Percentiles rank a stretch among this genome's conserved stretches.
phyloP scores from a whole-genome alignment of 2,888 invertebrate species.

The Mesorhabditis sp. region DNA sequence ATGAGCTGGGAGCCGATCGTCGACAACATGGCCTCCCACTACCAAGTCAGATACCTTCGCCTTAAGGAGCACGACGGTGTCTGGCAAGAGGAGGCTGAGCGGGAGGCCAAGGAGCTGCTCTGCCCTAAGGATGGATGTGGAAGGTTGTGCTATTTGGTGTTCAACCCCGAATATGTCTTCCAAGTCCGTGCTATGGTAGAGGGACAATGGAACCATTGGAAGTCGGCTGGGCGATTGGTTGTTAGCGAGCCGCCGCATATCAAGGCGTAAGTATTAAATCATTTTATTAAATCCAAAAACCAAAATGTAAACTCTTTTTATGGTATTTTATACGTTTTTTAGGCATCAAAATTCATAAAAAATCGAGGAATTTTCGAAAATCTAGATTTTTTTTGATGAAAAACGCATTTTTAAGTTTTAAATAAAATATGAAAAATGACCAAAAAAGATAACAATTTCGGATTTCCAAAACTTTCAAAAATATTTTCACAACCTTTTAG shows the following conservation, averaged over 20 bases:
- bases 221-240: conserved; percentile 36
- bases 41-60: conserved; percentile 53
- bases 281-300: background rate
- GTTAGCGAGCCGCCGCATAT: background rate
- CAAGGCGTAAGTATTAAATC: background rate
- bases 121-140: conserved; percentile 51
- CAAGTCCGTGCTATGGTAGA: conserved; percentile 56
- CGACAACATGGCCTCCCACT: conserved; percentile 49
- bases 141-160: conserved; percentile 57
- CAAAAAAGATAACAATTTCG: too few species aligned
- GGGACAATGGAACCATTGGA: conserved; percentile 56
- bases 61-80: conserved; percentile 41
- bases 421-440: too few species aligned
- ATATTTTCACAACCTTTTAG: too few species aligned
- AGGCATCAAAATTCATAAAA: too few species aligned
- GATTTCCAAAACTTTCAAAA: too few species aligned
- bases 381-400: too few species aligned
- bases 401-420: too few species aligned
- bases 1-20: conserved; percentile 57
- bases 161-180: conserved; percentile 57
- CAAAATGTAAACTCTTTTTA: too few species aligned
- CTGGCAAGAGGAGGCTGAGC: conserved; percentile 50
- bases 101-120: conserved; percentile 34
- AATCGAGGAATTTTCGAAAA: too few species aligned
- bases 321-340: too few species aligned